Conservation (phyloP, 2,888 invertebrate genomes). For the Leptinotarsa peninsularis region DNA sequence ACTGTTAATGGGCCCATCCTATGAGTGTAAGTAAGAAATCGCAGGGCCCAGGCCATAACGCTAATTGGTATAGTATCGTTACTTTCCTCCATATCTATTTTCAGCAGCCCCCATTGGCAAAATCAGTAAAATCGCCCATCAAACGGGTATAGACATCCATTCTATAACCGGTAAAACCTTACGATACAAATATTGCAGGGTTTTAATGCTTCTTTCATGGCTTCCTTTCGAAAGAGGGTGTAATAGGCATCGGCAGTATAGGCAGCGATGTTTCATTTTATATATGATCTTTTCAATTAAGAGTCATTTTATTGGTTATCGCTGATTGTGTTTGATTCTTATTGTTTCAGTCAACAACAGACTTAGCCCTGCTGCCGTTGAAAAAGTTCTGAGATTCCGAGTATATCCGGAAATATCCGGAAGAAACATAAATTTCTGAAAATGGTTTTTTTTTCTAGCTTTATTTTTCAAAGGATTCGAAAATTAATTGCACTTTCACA, state of each 20-base stretch:
- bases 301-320: slow-evolving; percentile 30
- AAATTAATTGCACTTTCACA: too few species aligned
- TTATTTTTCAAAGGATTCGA: too few species aligned
- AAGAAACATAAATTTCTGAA: too few species aligned
- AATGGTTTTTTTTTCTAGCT: too few species aligned
- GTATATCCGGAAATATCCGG: too few species aligned
- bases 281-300: slow-evolving; percentile 39
- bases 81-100: slow-evolving; percentile 57
- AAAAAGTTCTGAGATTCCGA: too few species aligned
- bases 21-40: slow-evolving; percentile 42
- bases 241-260: slow-evolving; percentile 24
- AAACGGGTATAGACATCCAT: slow-evolving; percentile 55
- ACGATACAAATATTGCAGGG: slow-evolving; percentile 32
- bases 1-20: slow-evolving; percentile 39
- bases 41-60: slow-evolving; percentile 54
- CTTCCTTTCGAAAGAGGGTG: slow-evolving; percentile 24
- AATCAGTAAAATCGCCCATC: slow-evolving; percentile 61
- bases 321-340: slow-evolving; percentile 27
- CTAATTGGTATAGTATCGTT: slow-evolving; percentile 61
- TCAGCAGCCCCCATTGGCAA: slow-evolving; percentile 56
- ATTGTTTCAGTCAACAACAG: background rate
- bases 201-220: slow-evolving; percentile 35
- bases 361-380: background rate
- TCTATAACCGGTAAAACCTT: slow-evolving; percentile 38
- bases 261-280: slow-evolving; percentile 30